These are phyloP conservation scores for Phalacrocorax aristotelis DNA, from an alignment of 2,113 vertebrate species.

Conservation along the genomic window DNA sequence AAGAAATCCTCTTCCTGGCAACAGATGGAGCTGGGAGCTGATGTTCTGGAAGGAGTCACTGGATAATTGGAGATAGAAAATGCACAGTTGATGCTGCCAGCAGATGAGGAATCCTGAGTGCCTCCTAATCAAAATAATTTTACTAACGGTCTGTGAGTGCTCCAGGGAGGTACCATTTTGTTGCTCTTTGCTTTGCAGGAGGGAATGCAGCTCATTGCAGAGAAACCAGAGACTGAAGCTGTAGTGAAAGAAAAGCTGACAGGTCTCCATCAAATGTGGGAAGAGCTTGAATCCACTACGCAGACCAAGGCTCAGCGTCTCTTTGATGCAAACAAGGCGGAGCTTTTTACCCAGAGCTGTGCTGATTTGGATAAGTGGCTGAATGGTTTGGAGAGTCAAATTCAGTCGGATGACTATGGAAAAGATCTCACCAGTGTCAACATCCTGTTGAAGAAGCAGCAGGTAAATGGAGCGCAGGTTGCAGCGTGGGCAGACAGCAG, in stretches of 20 bases:
- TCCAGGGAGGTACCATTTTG: not conserved
- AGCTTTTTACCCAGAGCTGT: slow-evolving; percentile 97
- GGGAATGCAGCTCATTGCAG: slow-evolving; percentile 88
- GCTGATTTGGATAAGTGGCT: slow-evolving; percentile 95
- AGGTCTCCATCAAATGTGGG: slow-evolving; percentile 87
- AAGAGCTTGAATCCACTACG: slow-evolving; percentile 90
- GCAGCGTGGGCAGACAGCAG: not conserved
- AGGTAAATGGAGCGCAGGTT: slow-evolving; percentile 72
- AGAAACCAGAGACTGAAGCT: slow-evolving; percentile 91
- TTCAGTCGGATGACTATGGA: slow-evolving; percentile 93
- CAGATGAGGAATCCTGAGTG: slow-evolving; percentile 7
- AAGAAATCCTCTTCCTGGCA: not conserved
- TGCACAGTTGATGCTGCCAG: not conserved
- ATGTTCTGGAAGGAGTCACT: slow-evolving; percentile 27
- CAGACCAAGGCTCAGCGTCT: slow-evolving; percentile 96
- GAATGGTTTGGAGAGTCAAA: slow-evolving; percentile 89
- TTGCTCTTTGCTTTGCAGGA: slow-evolving; percentile 78
- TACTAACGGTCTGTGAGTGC: not conserved
- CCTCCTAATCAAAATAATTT: slow-evolving; percentile 32
- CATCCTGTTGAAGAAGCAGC: slow-evolving; percentile 96
- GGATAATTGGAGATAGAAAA: slow-evolving; percentile 12
- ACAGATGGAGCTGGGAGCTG: not conserved
- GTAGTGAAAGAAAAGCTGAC: slow-evolving; percentile 91
- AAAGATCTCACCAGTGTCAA: slow-evolving; percentile 97
- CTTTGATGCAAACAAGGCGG: slow-evolving; percentile 96